phyloP scores from a whole-genome alignment of 2,113 vertebrate genomes.

The Sarotherodon lohbergeri region DNA sequence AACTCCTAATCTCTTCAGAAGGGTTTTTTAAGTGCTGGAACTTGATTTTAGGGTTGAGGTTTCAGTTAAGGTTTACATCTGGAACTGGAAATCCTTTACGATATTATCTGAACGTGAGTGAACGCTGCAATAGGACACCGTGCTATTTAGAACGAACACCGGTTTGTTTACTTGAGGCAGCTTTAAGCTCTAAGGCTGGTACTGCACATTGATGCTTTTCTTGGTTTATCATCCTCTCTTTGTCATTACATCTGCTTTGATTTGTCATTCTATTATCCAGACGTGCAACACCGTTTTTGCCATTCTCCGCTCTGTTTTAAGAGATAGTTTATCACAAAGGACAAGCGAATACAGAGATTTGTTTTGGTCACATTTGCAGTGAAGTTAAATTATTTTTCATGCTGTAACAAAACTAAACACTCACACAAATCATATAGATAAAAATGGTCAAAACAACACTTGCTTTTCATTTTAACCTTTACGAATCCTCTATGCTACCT shows the following conservation, averaged over 20 bases:
- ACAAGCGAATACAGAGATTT: background rate
- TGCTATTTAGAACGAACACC: background rate
- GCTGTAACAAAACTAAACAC: background rate
- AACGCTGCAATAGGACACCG: background rate
- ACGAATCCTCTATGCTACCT: background rate
- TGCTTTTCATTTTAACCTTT: constrained; percentile 1
- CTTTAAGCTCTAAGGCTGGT: background rate
- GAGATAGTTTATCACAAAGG: constrained; percentile 6
- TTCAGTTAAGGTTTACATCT: background rate
- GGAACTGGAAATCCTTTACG: background rate
- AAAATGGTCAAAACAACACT: background rate
- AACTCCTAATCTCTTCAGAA: background rate
- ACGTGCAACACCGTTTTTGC: background rate
- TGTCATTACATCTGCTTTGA: constrained; percentile 22
- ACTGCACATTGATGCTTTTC: background rate
- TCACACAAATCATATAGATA: background rate
- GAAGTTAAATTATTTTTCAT: background rate
- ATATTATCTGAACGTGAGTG: background rate
- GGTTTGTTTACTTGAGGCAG: background rate
- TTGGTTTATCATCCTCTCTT: background rate
- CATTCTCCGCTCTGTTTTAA: background rate
- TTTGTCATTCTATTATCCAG: constrained; percentile 32
- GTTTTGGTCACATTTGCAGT: background rate
- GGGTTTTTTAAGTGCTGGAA: background rate
- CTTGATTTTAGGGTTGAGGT: background rate